Base-by-base conservation (phyloP, 2,888 invertebrate genomes). In the Brachycybe producta region DNA sequence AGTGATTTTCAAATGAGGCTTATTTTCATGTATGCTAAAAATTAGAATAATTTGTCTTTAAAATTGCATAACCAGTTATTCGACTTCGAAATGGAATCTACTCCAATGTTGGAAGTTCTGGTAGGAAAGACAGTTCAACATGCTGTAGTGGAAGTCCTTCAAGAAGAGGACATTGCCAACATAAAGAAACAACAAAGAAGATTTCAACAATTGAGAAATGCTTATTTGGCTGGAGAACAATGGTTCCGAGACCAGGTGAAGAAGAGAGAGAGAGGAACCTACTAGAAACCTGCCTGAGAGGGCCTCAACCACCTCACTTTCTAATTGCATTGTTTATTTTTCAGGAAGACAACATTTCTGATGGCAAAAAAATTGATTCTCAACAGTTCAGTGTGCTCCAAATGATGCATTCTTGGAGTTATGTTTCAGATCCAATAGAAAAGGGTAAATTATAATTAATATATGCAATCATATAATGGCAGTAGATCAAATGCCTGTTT, bases 61-160 rank as follows among this genome's bases (percentile, higher is more conserved):
- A n/a, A n/a, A n/a, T n/a, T n/a, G n/a, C n/a, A n/a, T n/a, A n/a
- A 38, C 42, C 58, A 65, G 83, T 71, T 94, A 51, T 91, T 88
- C 70, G 84, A 92, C 71, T 94, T 88, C 70, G 90, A 92, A 67
- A 70, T 79, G 62, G 91, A 92, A 69, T 88, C 91, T 48, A 80
- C 83, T 65, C 88, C 91, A 2, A 80, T 92, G 56, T 73, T 92
- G 55, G 90, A 92, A 67, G 81, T 83, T 44, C 72, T 94, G 54
- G 84, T 92, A 39, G 88, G 88, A 47, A 85, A 86, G 68, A 85
- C 87, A 53, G 74, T 88, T 53, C 87, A 92, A 66, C 88, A 90
- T 71, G 80, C 88, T 41, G 71, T 92, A 59, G 75, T 84, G 13
- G 92, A 94, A 68, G 86, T 88, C 32, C 76, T 90, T 59, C 88